These are phyloP conservation scores for Eretmochelys imbricata DNA, from an alignment of 2,113 vertebrate genomes.

Conservation along the genomic window DNA sequence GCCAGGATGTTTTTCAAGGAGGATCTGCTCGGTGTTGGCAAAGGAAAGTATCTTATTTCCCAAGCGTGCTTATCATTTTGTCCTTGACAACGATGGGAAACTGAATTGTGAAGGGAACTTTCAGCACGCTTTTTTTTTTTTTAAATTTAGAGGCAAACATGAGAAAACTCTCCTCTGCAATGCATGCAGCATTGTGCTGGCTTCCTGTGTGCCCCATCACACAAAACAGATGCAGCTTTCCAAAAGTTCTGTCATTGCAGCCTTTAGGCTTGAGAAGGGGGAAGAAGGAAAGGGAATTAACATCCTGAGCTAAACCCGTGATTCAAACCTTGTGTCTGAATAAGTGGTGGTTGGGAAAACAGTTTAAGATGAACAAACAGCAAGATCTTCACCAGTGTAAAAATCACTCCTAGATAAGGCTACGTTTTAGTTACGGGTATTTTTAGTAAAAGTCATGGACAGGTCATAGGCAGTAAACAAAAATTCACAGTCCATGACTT, in stretches of 20 bases:
- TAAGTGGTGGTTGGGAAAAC: neutral
- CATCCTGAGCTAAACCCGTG: neutral
- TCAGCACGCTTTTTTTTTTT: slow-evolving; percentile 11
- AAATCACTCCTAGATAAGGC: neutral
- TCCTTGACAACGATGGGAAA: slow-evolving; percentile 57
- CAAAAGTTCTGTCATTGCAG: slow-evolving; percentile 20
- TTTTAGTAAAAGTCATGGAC: too few species aligned
- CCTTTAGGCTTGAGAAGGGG: slow-evolving; percentile 39
- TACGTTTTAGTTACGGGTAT: too few species aligned
- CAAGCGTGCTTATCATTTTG: slow-evolving; percentile 67
- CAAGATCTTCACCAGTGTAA: neutral
- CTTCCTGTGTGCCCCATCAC: slow-evolving; percentile 51
- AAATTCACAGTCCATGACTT: too few species aligned
- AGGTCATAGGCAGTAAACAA: too few species aligned
- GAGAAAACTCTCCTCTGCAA: slow-evolving; percentile 45
- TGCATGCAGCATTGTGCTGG: slow-evolving; percentile 40
- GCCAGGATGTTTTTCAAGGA: slow-evolving; percentile 71
- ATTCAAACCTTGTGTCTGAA: neutral
- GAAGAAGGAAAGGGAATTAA: neutral
- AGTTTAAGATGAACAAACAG: neutral
- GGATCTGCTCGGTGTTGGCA: slow-evolving; percentile 66
- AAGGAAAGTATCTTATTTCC: slow-evolving; percentile 61
- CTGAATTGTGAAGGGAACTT: slow-evolving; percentile 49
- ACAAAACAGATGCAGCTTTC: slow-evolving; percentile 42
- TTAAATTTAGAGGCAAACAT: slow-evolving; percentile 23